Percentiles rank a stretch among this genome's conserved stretches.
These are phyloP conservation scores for Myotis pilosus DNA, from an alignment of 2,797 vertebrate species.

Conservation along the genomic window DNA sequence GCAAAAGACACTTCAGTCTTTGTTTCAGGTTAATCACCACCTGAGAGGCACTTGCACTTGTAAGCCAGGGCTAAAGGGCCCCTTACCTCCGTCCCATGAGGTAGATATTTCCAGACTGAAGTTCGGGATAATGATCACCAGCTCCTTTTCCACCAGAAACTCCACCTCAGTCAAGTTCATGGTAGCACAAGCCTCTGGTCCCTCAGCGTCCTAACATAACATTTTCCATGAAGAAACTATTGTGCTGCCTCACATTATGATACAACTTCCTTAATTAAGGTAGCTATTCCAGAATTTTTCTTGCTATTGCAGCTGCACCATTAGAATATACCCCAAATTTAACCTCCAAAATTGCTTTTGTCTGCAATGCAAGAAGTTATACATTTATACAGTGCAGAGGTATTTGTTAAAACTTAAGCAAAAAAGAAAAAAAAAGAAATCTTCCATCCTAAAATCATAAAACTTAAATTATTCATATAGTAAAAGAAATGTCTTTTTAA, in stretches of 20 bases:
- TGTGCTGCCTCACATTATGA: background rate
- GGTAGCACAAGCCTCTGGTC: background rate
- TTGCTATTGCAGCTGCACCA: background rate
- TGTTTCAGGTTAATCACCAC: constrained; percentile 96
- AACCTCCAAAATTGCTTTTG: background rate
- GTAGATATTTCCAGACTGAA: background rate
- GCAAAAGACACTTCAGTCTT: constrained; percentile 94
- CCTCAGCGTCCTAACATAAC: background rate
- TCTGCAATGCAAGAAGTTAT: background rate
- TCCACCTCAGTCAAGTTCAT: background rate
- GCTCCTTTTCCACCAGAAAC: background rate
- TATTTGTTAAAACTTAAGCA: background rate
- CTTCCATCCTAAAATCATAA: background rate
- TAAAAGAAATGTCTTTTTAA: background rate
- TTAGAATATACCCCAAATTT: background rate
- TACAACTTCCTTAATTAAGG: background rate
- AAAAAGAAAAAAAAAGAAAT: background rate
- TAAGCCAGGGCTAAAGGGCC: constrained; percentile 94
- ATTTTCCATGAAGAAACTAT: background rate
- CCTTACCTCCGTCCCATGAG: constrained; percentile 55
- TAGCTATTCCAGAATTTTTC: background rate
- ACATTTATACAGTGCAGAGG: background rate
- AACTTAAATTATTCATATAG: background rate
- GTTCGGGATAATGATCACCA: background rate
- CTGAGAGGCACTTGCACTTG: constrained; percentile 93